Percentiles rank a stretch among this genome's conserved stretches.
Conservation (phyloP, 1,140 invertebrate genomes). For the Drosophila baimaii region DNA sequence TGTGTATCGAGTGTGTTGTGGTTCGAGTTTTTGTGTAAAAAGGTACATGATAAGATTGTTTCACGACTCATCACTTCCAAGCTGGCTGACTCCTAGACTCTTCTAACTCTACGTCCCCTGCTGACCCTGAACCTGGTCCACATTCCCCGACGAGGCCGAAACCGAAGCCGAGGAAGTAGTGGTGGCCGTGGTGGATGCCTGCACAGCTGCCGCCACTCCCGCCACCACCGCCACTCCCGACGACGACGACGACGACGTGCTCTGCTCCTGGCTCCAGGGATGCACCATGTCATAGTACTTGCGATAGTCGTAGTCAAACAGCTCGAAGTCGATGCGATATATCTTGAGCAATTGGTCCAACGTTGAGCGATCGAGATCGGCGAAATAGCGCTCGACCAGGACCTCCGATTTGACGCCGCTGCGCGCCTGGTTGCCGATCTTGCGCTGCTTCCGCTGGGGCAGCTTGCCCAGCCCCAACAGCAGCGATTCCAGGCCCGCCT, state of each 20-base stretch:
- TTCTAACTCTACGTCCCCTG: constrained; percentile 29
- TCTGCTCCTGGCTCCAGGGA: constrained; percentile 64
- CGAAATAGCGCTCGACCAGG: constrained; percentile 87
- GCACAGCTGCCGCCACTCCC: not conserved
- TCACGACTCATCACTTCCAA: constrained; percentile 49
- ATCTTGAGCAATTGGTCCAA: constrained; percentile 88
- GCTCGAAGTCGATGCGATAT: constrained; percentile 90
- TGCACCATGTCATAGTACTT: constrained; percentile 86
- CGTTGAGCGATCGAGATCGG: constrained; percentile 86
- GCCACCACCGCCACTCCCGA: not conserved
- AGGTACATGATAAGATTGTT: constrained; percentile 81
- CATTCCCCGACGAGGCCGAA: not conserved
- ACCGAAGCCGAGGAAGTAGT: not conserved
- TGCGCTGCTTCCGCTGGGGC: constrained; percentile 85
- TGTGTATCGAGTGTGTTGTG: constrained; percentile 6
- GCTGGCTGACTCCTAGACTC: constrained; percentile 17
- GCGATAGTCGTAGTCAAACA: constrained; percentile 87
- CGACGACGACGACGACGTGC: too few species aligned
- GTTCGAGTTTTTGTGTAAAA: constrained; percentile 52
- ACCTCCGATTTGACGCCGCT: constrained; percentile 85
- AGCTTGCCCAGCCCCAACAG: constrained; percentile 85
- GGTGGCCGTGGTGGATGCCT: constrained; percentile 1
- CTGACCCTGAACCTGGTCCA: constrained; percentile 21
- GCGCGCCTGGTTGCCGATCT: constrained; percentile 85
- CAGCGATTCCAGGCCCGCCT: constrained; percentile 86